Conservation (phyloP, 2,113 vertebrate genomes). For the Telmatochromis bifrenatus region DNA sequence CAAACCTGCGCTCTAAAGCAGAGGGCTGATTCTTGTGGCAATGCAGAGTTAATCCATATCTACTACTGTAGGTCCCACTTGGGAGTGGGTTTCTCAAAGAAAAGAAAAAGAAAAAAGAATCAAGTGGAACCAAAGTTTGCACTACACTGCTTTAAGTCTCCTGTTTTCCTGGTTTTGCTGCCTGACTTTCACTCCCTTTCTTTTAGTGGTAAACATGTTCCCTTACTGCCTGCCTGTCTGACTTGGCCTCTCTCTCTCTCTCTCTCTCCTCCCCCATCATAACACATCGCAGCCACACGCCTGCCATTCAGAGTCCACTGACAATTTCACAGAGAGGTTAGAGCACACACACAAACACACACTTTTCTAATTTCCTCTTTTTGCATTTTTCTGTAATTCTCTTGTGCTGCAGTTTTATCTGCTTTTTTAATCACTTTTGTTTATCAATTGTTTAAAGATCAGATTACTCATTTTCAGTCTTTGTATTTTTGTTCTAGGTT, state of each 20-base stretch:
- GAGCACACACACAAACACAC: background rate
- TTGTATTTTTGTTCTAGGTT: background rate
- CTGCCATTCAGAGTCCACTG: slow-evolving; percentile 53
- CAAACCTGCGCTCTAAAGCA: background rate
- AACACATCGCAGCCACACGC: slow-evolving; percentile 55
- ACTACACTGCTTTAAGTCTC: background rate
- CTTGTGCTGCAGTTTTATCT: background rate
- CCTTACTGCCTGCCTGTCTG: slow-evolving; percentile 14
- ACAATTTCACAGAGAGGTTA: slow-evolving; percentile 53
- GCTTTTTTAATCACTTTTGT: background rate
- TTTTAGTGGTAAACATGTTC: slow-evolving; percentile 40
- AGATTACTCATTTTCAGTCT: background rate
- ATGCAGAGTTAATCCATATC: background rate
- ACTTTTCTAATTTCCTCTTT: background rate
- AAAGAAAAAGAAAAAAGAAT: background rate
- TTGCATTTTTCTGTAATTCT: background rate
- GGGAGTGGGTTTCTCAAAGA: background rate
- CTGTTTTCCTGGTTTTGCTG: background rate
- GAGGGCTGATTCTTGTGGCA: background rate
- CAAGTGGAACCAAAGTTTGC: background rate
- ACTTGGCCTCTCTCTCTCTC: slow-evolving; percentile 13
- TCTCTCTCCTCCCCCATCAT: slow-evolving; percentile 46
- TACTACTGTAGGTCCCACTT: background rate
- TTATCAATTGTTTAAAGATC: background rate
- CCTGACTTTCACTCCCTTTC: background rate